Evolutionary conservation across 2,113 vertebrate species (phyloP).

Genomic region (Poicephalus meyeri): DNA sequence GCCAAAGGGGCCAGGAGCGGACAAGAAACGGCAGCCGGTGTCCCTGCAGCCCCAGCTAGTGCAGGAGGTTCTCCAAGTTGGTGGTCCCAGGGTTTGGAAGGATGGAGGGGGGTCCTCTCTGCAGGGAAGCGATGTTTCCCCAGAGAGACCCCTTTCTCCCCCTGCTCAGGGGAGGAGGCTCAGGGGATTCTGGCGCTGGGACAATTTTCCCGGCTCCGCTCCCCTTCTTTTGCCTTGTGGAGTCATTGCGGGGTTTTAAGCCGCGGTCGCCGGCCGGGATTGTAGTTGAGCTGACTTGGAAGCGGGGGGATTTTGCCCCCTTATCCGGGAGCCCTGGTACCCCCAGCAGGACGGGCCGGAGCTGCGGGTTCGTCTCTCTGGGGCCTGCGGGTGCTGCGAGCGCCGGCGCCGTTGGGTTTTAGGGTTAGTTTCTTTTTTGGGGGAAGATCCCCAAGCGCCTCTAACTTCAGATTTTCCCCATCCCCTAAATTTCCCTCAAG

Average conservation of each 20-base stretch:
- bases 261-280: background rate
- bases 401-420: no score
- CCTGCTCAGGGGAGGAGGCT: background rate
- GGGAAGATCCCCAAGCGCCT: background rate
- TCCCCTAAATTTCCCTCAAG: background rate
- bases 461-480: background rate
- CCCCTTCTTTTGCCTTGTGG: background rate
- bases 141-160: conserved; percentile 1
- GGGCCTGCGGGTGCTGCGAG: background rate
- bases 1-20: background rate
- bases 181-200: background rate
- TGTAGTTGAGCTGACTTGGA: background rate
- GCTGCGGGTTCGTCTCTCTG: background rate
- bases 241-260: background rate
- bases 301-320: background rate
- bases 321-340: background rate
- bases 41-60: background rate
- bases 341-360: background rate
- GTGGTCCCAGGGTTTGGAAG: conserved; percentile 36
- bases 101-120: conserved; percentile 5
- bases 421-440: background rate
- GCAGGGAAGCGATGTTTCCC: conserved; percentile 2
- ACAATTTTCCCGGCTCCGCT: background rate
- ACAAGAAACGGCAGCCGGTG: background rate
- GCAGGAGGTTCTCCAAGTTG: conserved; percentile 37